These are phyloP conservation scores for Ypsolopha sequella DNA, from an alignment of 2,888 invertebrate genomes.

Conservation along the genomic window DNA sequence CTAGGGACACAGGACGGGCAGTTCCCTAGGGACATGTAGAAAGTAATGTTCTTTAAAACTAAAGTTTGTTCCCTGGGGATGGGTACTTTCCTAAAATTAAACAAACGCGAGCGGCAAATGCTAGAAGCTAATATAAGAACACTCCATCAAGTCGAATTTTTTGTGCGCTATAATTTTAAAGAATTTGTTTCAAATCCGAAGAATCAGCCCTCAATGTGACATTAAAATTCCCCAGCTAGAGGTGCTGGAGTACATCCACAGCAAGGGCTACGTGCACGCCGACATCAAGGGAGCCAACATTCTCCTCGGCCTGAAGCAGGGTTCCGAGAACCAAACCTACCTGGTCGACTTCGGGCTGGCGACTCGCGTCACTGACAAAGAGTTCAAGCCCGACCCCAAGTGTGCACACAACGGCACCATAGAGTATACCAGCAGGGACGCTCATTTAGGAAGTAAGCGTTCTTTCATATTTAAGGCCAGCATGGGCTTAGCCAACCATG, in stretches of 20 bases:
- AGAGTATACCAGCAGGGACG: conserved; percentile 96
- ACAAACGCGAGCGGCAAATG: too few relatives aligned
- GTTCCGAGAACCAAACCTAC: conserved; percentile 79
- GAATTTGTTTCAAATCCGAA: neutral
- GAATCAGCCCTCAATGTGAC: neutral
- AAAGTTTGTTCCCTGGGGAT: too few relatives aligned
- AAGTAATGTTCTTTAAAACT: too few relatives aligned
- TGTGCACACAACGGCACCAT: conserved; percentile 97
- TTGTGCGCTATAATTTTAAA: neutral
- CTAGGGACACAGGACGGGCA: too few relatives aligned
- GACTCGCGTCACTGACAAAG: conserved; percentile 78
- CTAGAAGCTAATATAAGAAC: too few relatives aligned
- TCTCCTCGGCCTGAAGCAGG: conserved; percentile 77
- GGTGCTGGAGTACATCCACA: conserved; percentile 93
- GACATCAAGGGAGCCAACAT: conserved; percentile 98
- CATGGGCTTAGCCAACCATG: too few relatives aligned
- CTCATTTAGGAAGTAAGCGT: conserved; percentile 85
- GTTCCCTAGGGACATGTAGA: too few relatives aligned
- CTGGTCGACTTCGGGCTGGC: conserved; percentile 96
- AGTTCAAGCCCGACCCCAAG: conserved; percentile 89
- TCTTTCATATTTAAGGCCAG: too few relatives aligned
- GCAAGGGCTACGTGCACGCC: conserved; percentile 91
- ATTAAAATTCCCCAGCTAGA: conserved; percentile 75
- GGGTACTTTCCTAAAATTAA: too few relatives aligned
- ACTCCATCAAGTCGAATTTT: too few relatives aligned